Evolutionary conservation across 2,113 vertebrate genomes (phyloP), one percentile per base, ranked within the genome.

Genomic region (Ophiodon elongatus): DNA sequence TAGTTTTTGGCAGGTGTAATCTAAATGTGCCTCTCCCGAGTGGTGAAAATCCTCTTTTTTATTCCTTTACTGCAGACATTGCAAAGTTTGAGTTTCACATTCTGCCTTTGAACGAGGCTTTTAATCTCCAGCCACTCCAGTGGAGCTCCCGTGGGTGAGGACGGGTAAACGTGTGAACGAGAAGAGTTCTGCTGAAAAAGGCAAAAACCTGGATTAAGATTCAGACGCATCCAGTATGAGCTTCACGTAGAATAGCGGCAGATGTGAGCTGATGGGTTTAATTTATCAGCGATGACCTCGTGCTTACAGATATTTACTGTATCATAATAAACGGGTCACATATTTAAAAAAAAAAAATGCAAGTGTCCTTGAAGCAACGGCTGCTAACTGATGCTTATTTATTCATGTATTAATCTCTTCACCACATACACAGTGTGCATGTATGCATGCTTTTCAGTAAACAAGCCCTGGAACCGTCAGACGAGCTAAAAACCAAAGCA

Each of bases 71-170:
- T 25, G 25, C 6, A 4, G 11, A 5, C 13, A 15, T 45, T 62
- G 19, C 52, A 31, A 6, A 27, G 63, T 13, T n/a, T 68, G 25
- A 14, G 3, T 60, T 27, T 76, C 54, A 21, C 23, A 33, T 25
- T 50, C 59, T 37, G 19, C 10, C 39, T 62, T 35, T 13, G 15
- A 75, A 66, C 6, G 8, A 23, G 17, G 73, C 19, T 35, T 43
- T 73, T 67, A 68, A 73, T 73, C 76, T 43, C n/a, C 66, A 27
- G 67, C n/a, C n/a, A n/a, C 6, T 33, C 66, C 64, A 35, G 19
- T 17, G 23, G 23, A n/a, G 47, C 64, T 64, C 80, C 64, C 70
- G 0, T 52, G 45, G 25, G 85, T 69, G 56, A 50, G 37, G 57
- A 43, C 7, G 62, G 67, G 52, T 33, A 60, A 56, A 10, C 21